These are phyloP conservation scores for Dasypus novemcinctus DNA, from an alignment of 2,113 vertebrate species.

Conservation along the genomic window DNA sequence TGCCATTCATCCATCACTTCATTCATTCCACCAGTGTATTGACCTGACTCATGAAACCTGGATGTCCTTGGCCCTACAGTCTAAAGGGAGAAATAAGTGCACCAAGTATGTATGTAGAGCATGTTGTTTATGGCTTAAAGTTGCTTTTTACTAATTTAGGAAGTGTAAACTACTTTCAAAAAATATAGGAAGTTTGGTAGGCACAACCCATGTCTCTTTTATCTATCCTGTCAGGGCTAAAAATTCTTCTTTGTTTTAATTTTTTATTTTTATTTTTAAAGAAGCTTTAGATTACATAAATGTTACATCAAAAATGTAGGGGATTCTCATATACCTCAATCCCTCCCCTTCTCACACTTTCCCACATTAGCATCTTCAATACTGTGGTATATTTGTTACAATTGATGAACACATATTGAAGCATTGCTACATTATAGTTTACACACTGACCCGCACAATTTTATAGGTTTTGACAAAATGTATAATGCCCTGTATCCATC, in stretches of 20 bases:
- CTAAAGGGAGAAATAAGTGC: neutral
- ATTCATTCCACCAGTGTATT: neutral
- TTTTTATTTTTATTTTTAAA: too few relatives aligned
- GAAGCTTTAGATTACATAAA: too few relatives aligned
- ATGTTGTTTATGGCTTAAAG: neutral
- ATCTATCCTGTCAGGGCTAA: neutral
- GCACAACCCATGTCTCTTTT: neutral
- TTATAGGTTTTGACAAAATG: too few relatives aligned
- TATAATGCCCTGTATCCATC: too few relatives aligned
- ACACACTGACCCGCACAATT: too few relatives aligned
- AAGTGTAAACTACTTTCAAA: neutral
- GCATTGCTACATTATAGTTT: too few relatives aligned
- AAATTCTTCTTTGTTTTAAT: neutral
- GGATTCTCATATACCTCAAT: too few relatives aligned
- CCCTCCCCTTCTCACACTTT: too few relatives aligned
- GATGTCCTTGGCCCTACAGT: neutral
- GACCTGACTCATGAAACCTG: neutral
- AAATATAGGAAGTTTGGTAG: neutral
- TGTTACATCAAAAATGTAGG: too few relatives aligned
- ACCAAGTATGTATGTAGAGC: neutral
- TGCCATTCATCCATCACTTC: neutral
- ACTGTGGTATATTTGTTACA: too few relatives aligned
- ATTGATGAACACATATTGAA: too few relatives aligned
- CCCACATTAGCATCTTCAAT: too few relatives aligned
- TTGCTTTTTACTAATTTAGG: neutral